Percentiles rank a stretch among this genome's conserved stretches.
These are phyloP conservation scores for Lumbricus terrestris DNA, from an alignment of 2,888 invertebrate species.

Conservation along the genomic window DNA sequence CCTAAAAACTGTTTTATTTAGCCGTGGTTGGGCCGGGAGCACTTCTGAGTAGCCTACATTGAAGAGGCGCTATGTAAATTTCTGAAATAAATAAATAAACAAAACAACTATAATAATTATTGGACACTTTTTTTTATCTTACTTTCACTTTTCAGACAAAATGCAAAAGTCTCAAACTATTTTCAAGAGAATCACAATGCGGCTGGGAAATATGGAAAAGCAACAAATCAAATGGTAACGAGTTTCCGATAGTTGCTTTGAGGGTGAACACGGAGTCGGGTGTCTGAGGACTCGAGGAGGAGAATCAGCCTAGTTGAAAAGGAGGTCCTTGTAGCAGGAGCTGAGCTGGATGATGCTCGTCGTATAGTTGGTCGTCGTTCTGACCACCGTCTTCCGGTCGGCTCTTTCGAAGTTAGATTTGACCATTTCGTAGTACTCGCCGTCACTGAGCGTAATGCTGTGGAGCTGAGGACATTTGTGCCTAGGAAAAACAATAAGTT, in stretches of 20 bases:
- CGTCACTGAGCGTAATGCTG: conserved; percentile 92
- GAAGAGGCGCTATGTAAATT: too few species aligned
- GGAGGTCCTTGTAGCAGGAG: conserved; percentile 87
- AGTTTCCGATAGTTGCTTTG: neutral
- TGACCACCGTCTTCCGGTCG: conserved; percentile 87
- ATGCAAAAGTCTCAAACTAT: neutral
- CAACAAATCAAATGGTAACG: neutral
- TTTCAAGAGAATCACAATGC: neutral
- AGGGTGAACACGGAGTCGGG: neutral
- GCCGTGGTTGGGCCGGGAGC: too few species aligned
- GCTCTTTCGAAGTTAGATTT: conserved; percentile 99
- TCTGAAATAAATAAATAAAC: too few species aligned
- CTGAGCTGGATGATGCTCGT: conserved; percentile 91
- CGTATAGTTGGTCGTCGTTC: conserved; percentile 92
- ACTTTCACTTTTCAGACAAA: neutral
- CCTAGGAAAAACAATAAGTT: conserved; percentile 43
- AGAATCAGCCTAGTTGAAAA: conserved; percentile 75
- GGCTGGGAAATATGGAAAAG: neutral
- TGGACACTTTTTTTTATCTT: neutral
- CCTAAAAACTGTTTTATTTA: too few species aligned
- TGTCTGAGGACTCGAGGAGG: neutral
- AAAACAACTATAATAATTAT: neutral
- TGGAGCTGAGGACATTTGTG: conserved; percentile 89
- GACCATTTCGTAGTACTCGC: conserved; percentile 97
- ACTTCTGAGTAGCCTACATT: too few species aligned